Conservation (phyloP, 2,888 invertebrate genomes). For the Theodoxus fluviatilis region DNA sequence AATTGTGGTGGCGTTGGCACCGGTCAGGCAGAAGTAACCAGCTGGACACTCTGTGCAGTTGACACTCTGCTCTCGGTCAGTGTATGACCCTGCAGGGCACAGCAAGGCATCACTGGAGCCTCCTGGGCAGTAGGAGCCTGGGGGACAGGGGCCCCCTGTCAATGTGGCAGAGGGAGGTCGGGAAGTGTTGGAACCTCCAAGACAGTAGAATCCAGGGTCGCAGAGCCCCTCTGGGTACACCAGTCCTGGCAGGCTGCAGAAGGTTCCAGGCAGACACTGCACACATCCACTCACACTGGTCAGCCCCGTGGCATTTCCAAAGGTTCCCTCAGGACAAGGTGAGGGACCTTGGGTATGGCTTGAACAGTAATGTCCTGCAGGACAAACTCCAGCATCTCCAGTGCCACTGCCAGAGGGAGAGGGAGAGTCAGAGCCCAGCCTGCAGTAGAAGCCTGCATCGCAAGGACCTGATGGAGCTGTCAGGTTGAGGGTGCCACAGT, state of each 20-base stretch:
- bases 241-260: constrained; percentile 55
- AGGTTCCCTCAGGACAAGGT: constrained; percentile 58
- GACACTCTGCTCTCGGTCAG: constrained; percentile 41
- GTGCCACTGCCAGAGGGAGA: constrained; percentile 43
- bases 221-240: constrained; percentile 53
- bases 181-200: constrained; percentile 50
- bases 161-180: constrained; percentile 42
- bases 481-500: constrained; percentile 51
- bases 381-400: constrained; percentile 56
- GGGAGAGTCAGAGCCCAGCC: constrained; percentile 47
- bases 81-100: constrained; percentile 58
- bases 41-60: constrained; percentile 56
- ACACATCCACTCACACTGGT: constrained; percentile 45
- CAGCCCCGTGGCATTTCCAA: constrained; percentile 53
- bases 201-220: constrained; percentile 53
- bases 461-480: constrained; percentile 55
- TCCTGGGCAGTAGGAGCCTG: constrained; percentile 53
- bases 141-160: constrained; percentile 59
- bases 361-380: constrained; percentile 57
- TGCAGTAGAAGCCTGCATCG: constrained; percentile 58
- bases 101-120: constrained; percentile 49
- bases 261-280: constrained; percentile 54
- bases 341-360: constrained; percentile 49
- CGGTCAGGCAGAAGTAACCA: constrained; percentile 57
- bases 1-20: constrained; percentile 41